Base-by-base conservation (phyloP, 2,113 vertebrate genomes). In the Carassius carassius region DNA sequence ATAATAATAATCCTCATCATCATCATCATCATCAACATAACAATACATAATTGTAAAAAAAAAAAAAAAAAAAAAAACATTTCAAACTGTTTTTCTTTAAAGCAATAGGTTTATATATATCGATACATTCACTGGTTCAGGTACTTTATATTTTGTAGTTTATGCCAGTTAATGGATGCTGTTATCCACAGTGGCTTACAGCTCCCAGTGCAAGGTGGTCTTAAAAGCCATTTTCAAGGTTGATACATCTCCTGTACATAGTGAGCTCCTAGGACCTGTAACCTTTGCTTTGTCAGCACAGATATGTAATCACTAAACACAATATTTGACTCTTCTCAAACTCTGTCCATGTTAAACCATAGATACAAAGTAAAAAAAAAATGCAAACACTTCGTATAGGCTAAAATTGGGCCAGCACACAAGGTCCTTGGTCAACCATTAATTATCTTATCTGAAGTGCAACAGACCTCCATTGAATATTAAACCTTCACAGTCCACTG, bases 381-480 rank as follows among this genome's bases (percentile, higher is more conserved):
- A 82, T 72, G 72, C 29, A 56, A 72, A 56, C 32, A 21, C 79
- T 37, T 3, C 8, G 13, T n/a, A 37, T n/a, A 51, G 11, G 65
- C 16, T 58, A 54, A 82, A 72, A 72, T 82, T 72, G 35, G 65
- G 17, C 49, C 63, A 72, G 80, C 80, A 82, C 80, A 72, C 80
- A 56, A 58, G 44, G 67, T 72, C 67, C 49, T 72, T 29, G 41
- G 49, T 5, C 67, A 3, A 23, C 70, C 80, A 58, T 82, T 82
- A 82, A 82, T 72, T 70, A 41, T 72, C 80, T 54, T 58, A 65
- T 54, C 80, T 82, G 67, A 72, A 51, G 80, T 72, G 51, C 65
- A 82, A 37, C 67, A 41, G 67, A 72, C 49, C 49, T 72, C 72
- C 47, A 72, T 23, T 82, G 67, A 82, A 82, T 54, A 72, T 82